Percentiles rank a stretch among this genome's conserved stretches.
These are phyloP conservation scores for Apis dorsata DNA, from an alignment of 1,140 invertebrate species.

Conservation along the genomic window DNA sequence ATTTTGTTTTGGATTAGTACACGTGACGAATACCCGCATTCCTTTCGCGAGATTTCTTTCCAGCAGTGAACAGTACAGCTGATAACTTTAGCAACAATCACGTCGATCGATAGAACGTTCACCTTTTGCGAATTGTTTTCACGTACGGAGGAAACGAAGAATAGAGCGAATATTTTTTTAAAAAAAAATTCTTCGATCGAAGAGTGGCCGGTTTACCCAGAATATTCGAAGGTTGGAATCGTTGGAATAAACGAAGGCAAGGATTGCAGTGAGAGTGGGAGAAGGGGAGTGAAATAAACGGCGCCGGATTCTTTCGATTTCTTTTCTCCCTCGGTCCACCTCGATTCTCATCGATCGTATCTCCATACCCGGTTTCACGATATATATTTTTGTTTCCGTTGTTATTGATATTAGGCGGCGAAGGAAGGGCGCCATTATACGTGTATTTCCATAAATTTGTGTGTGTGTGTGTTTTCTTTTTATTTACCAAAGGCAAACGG, in stretches of 20 bases:
- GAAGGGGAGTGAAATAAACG: too few species aligned
- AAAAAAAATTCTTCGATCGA: background rate
- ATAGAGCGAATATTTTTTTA: background rate
- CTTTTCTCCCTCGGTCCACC: background rate
- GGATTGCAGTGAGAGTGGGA: too few species aligned
- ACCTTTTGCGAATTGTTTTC: conserved; percentile 12
- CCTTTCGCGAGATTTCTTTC: too few species aligned
- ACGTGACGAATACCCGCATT: too few species aligned
- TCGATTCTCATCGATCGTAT: conserved; percentile 20
- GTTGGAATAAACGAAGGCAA: too few species aligned
- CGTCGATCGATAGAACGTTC: conserved; percentile 36
- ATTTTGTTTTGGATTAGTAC: too few species aligned
- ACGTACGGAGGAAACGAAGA: background rate
- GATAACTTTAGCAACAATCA: conserved; percentile 33
- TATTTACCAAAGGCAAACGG: conserved; percentile 25
- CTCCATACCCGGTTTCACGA: too few species aligned
- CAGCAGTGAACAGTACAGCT: background rate
- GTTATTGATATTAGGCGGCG: conserved; percentile 50
- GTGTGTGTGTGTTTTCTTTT: background rate
- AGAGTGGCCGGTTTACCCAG: too few species aligned
- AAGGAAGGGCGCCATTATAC: conserved; percentile 28
- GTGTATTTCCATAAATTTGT: conserved; percentile 48
- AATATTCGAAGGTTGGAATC: too few species aligned
- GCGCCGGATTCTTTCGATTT: too few species aligned
- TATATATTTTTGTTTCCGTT: conserved; percentile 38